Evolutionary conservation across 2,888 invertebrate genomes (phyloP), one percentile per base, ranked within the genome.

Genomic region (Anaspis maculata): DNA sequence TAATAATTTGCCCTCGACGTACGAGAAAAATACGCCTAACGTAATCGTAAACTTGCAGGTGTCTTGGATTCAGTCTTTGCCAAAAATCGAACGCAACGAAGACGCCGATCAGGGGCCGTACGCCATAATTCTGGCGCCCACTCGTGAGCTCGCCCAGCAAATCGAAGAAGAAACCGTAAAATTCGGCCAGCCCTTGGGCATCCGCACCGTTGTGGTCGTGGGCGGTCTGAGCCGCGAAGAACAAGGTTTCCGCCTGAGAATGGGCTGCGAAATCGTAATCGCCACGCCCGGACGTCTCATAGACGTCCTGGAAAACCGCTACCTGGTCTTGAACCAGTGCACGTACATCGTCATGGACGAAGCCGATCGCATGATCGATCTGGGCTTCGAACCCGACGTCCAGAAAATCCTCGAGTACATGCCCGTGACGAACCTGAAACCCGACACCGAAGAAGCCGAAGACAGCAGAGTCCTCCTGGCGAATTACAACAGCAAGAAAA

Each of bases 351-450:
- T 91, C 3, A 72, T 90, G 31, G 90, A 91, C 56, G 89, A 94
- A 71, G 98, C 98, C 16, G 98, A 99, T 72, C 80, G 96, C 59
- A 99, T 99, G 98, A 95, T 99, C 66, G 97, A 99, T 73, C 96
- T 99, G 90, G 97, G 97, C 33, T 99, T 99, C 61, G 98, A 99
- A 64, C 91, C 95, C 24, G 89, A 90, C 56, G 97, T 99, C 0
- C 95, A 97, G 57, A 92, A 91, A 63, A 97, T 99, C 64, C 72
- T 99, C 16, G 95, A 95, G 55, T 94, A 84, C 62, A 90, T 99
- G 85, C 98, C 98, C 0, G 97, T 96, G 0, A 83, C 95, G 1
- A 99, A 99, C 67, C 73, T 92, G 37, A 99, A 99, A 64, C 98
- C 98, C 0, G 98, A 99, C 59, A 82, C 86, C 0, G 98, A 99